Percentiles rank a stretch among this genome's conserved stretches.
These are phyloP conservation scores for Ramazzottius varieornatus DNA, from an alignment of 2,888 invertebrate species.

Conservation along the genomic window DNA sequence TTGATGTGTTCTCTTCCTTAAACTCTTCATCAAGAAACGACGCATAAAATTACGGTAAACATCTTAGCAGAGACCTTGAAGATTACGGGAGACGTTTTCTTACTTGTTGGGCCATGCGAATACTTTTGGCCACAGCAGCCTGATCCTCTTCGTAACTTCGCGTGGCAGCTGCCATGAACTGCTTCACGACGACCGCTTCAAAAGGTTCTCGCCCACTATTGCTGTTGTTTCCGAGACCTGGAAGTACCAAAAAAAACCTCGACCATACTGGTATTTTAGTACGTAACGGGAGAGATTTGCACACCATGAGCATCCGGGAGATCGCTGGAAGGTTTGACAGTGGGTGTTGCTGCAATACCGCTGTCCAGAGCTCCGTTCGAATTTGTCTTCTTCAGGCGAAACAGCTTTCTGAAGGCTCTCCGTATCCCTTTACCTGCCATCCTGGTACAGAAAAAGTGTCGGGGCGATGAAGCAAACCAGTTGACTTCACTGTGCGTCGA, in stretches of 20 bases:
- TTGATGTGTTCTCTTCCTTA: neutral
- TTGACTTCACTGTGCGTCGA: too few relatives aligned
- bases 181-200: neutral
- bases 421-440: neutral
- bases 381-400: neutral
- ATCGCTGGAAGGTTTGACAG: too few relatives aligned
- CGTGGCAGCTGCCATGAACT: neutral
- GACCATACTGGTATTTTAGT: too few relatives aligned
- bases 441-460: too few relatives aligned
- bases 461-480: too few relatives aligned
- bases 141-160: neutral
- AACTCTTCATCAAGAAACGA: neutral
- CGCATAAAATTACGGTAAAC: neutral
- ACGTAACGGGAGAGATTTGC: too few relatives aligned
- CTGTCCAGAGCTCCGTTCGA: neutral
- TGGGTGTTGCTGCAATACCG: neutral
- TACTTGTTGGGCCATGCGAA: neutral
- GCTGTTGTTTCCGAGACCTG: neutral
- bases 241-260: too few relatives aligned
- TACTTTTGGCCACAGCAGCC: neutral
- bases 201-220: too few relatives aligned
- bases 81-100: neutral
- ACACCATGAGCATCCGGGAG: too few relatives aligned
- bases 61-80: neutral
- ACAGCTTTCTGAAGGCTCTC: neutral